Conservation (phyloP, 2,113 vertebrate genomes). For the Phyllopteryx taeniolatus region DNA sequence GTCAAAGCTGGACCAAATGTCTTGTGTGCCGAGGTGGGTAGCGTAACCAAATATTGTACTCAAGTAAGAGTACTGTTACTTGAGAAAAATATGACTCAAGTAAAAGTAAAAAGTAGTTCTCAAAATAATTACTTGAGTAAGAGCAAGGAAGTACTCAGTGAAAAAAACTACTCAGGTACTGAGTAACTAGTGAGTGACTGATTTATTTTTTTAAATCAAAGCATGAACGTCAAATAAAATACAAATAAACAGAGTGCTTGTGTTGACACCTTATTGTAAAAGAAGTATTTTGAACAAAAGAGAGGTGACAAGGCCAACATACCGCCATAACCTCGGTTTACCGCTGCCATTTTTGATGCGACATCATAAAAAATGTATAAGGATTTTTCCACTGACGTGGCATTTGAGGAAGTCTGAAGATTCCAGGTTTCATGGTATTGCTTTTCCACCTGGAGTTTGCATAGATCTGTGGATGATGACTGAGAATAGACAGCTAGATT, state of each 20-base stretch:
- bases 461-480: slow-evolving; percentile 56
- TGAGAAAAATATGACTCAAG: too few relatives aligned
- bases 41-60: too few relatives aligned
- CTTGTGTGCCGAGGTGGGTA: too few relatives aligned
- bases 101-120: too few relatives aligned
- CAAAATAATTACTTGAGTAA: too few relatives aligned
- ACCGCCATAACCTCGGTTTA: background rate
- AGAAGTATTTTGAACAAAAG: background rate
- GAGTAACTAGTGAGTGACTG: too few relatives aligned
- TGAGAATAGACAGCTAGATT: slow-evolving; percentile 60
- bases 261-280: background rate
- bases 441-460: slow-evolving; percentile 53
- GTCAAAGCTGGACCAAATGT: too few relatives aligned
- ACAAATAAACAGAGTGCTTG: background rate
- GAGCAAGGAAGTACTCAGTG: too few relatives aligned
- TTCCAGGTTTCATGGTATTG: background rate
- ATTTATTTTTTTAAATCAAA: too few relatives aligned
- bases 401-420: background rate
- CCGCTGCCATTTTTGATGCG: background rate
- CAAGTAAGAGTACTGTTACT: too few relatives aligned
- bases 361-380: background rate
- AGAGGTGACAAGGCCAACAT: background rate
- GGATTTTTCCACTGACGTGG: background rate
- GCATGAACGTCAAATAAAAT: too few relatives aligned
- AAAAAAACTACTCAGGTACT: too few relatives aligned